A percentile compares a stretch with the other conserved stretches of the same genome.
These are phyloP conservation scores for Ips typographus DNA, from an alignment of 1,140 invertebrate genomes.

Conservation along the genomic window DNA sequence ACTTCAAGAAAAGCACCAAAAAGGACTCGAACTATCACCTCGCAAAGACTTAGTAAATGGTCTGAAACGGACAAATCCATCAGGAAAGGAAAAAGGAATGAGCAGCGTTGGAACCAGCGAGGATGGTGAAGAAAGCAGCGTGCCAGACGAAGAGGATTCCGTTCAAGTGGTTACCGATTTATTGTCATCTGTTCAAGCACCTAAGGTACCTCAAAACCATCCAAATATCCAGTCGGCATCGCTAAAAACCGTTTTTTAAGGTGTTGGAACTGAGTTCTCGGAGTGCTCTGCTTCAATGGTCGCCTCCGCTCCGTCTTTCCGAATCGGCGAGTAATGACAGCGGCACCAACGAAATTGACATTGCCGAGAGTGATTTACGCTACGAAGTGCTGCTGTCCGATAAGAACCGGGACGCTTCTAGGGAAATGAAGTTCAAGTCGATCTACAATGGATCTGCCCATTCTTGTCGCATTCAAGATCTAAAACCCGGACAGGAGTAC, in stretches of 20 bases:
- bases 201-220: conserved; percentile 57
- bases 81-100: conserved; percentile 53
- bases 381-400: conserved; percentile 79
- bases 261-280: conserved; percentile 75
- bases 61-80: conserved; percentile 47
- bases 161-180: conserved; percentile 65
- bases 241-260: conserved; percentile 51
- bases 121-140: conserved; percentile 70
- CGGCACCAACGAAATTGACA: conserved; percentile 48
- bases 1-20: conserved; percentile 46
- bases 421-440: conserved; percentile 73
- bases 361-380: conserved; percentile 63
- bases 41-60: conserved; percentile 59
- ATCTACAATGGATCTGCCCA: conserved; percentile 74
- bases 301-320: conserved; percentile 63
- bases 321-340: conserved; percentile 55
- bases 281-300: conserved; percentile 77
- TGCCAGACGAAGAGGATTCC: conserved; percentile 70
- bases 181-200: conserved; percentile 71
- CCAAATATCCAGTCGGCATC: conserved; percentile 1
- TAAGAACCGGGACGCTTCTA: conserved; percentile 58
- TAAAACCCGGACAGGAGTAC: conserved; percentile 81
- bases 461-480: conserved; percentile 68
- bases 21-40: conserved; percentile 39
- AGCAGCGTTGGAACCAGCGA: conserved; percentile 65